Percentiles rank a stretch among this genome's conserved stretches.
Evolutionary conservation across 1,140 invertebrate species (phyloP).

Genomic region (Bombus haemorrhoidalis): DNA sequence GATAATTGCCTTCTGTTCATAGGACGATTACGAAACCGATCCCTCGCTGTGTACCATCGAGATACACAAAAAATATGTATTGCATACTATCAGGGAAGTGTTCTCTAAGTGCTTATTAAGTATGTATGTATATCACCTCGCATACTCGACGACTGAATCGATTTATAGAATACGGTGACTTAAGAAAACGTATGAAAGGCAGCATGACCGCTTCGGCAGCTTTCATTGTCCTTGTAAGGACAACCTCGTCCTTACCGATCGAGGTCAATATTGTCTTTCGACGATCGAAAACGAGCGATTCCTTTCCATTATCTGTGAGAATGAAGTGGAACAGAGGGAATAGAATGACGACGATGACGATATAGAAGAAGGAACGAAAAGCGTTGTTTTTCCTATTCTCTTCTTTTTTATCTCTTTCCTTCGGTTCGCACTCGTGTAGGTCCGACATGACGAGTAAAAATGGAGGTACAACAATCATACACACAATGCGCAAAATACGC

Average conservation of each 20-base stretch:
- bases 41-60: background rate
- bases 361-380: background rate
- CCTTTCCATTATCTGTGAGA: background rate
- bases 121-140: background rate
- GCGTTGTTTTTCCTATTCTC: constrained; percentile 15
- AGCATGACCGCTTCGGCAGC: background rate
- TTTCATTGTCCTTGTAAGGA: background rate
- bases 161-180: constrained; percentile 19
- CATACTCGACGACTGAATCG: constrained; percentile 19
- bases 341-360: background rate
- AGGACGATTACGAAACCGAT: background rate
- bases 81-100: constrained; percentile 5
- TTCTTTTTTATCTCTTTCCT: background rate
- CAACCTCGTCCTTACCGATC: background rate
- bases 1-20: constrained; percentile 13
- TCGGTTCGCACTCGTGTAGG: background rate
- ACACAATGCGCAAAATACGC: background rate
- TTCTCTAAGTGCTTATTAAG: constrained; percentile 15
- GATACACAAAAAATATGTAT: background rate
- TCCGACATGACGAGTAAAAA: background rate
- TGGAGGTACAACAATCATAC: background rate
- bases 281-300: background rate
- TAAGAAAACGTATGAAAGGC: constrained; percentile 2
- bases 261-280: background rate
- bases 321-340: background rate